Evolutionary conservation across 2,888 invertebrate genomes (phyloP), one percentile per base, ranked within the genome.

Genomic region (Apamea sordens): DNA sequence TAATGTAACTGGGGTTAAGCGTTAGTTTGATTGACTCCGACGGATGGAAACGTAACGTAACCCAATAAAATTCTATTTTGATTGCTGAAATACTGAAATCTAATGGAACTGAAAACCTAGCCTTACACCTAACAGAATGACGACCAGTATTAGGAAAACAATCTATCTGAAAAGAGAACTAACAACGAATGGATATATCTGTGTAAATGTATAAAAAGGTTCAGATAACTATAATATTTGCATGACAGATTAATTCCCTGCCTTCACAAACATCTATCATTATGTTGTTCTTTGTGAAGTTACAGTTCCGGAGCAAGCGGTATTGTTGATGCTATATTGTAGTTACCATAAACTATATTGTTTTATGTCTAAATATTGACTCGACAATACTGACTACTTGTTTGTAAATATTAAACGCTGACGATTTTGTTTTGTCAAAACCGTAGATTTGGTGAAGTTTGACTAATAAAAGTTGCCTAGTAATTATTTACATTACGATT

Each of bases 221-320:
- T 64, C 5, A 21, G 8, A 28, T 63, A 63, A 63, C 5, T 21
- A 21, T 10, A 32, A 10, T 63, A 63, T 63, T 63, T 21, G 10
- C 63, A 32, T 63, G 32, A 63, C 32, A 32, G 10, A 18, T 28
- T 32, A 10, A 32, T 32, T 63, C 4, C 32, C 21, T 44, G n/a
- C 64, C n/a, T 84, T 73, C 32, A 61, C 61, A 65, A 72, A 63
- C 56, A 73, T 65, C 18, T 76, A 76, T 76, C 63, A 68, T 80
- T 59, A 41, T 41, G 44, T 77, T 77, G 82, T 74, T 79, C 79
- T 77, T 82, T 63, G n/a, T 61, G 53, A 64, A 79, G 64, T 59
- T n/a, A 2, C 4, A 41, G 61, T 56, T 83, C 65, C 70, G 61
- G 50, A 73, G 76, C n/a, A 61, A 70, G 68, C 59, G n/a, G 32